Percentiles rank a stretch among this genome's conserved stretches.
Evolutionary conservation across 2,797 vertebrate species (phyloP).

Genomic region (Gymnoscopelus microlampas): DNA sequence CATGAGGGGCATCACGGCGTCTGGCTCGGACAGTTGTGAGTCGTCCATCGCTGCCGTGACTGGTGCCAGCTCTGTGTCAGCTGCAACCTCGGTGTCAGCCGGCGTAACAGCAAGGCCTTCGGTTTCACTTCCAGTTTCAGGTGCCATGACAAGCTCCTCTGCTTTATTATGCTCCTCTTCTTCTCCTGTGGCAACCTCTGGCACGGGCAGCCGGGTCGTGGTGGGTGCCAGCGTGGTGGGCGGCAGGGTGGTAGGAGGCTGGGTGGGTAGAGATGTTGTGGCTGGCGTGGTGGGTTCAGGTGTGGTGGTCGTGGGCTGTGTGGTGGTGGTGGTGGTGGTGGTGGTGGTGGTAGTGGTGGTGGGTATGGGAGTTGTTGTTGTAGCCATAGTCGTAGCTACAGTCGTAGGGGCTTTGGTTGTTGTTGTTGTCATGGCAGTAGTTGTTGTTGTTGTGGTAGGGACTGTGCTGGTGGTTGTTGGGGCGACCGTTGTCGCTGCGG

Average conservation of each 20-base stretch:
- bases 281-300: constrained; percentile 55
- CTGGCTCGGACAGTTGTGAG: constrained; percentile 39
- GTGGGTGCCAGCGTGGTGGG: constrained; percentile 55
- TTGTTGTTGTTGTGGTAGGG: constrained; percentile 27
- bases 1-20: constrained; percentile 51
- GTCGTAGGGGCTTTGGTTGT: constrained; percentile 37
- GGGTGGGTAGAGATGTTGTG: constrained; percentile 62
- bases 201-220: constrained; percentile 6
- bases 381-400: constrained; percentile 51
- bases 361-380: constrained; percentile 43
- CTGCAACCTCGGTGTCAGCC: neutral
- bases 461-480: constrained; percentile 50
- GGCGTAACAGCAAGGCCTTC: constrained; percentile 36
- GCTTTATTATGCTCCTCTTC: constrained; percentile 29
- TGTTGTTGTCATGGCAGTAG: constrained; percentile 16
- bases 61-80: constrained; percentile 41
- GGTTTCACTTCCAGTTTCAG: constrained; percentile 25
- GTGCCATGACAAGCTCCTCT: constrained; percentile 20
- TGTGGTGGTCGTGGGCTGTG: constrained; percentile 43
- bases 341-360: constrained; percentile 14
- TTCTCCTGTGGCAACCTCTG: constrained; percentile 31
- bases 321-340: constrained; percentile 23
- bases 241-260: constrained; percentile 48
- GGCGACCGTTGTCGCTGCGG: constrained; percentile 47
- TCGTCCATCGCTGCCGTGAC: constrained; percentile 49